phyloP scores from a whole-genome alignment of 2,888 invertebrate species.

The Ormyrus thymus region DNA sequence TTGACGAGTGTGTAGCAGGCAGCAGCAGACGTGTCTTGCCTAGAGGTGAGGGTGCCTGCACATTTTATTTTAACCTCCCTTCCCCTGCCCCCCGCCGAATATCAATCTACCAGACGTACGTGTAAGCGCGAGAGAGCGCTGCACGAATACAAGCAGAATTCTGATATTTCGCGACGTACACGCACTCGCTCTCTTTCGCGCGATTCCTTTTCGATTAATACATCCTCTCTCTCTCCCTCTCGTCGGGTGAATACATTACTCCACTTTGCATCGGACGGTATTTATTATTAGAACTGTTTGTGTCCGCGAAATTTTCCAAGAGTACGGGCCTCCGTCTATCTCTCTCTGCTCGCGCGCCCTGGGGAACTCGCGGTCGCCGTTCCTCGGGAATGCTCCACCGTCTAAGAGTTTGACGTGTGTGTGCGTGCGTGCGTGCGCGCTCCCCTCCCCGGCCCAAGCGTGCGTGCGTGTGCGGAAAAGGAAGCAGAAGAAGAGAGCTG shows the following conservation, averaged over 20 bases:
- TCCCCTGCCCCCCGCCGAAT: not conserved
- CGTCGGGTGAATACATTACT: constrained; percentile 22
- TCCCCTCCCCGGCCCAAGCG: too few relatives aligned
- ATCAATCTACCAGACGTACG: too few relatives aligned
- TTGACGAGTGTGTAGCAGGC: constrained; percentile 14
- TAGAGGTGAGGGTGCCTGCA: constrained; percentile 52
- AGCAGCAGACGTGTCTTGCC: constrained; percentile 30
- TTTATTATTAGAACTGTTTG: constrained; percentile 53
- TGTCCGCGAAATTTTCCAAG: constrained; percentile 55
- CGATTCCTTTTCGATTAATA: constrained; percentile 47
- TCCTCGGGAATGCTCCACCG: not conserved
- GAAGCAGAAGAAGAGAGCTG: too few relatives aligned
- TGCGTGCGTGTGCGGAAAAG: too few relatives aligned
- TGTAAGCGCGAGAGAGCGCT: too few relatives aligned
- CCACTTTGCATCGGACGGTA: constrained; percentile 40
- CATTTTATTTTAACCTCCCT: constrained; percentile 40
- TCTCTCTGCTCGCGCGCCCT: constrained; percentile 2
- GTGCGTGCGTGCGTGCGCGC: not conserved
- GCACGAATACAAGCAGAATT: not conserved
- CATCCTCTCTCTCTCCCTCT: constrained; percentile 18
- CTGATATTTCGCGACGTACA: constrained; percentile 19
- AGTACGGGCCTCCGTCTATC: constrained; percentile 25
- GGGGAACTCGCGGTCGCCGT: constrained; percentile 1
- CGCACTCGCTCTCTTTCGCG: constrained; percentile 10
- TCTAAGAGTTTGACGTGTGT: not conserved